Evolutionary conservation across 2,888 invertebrate genomes (phyloP).

Genomic region (Ophioninae sp.): DNA sequence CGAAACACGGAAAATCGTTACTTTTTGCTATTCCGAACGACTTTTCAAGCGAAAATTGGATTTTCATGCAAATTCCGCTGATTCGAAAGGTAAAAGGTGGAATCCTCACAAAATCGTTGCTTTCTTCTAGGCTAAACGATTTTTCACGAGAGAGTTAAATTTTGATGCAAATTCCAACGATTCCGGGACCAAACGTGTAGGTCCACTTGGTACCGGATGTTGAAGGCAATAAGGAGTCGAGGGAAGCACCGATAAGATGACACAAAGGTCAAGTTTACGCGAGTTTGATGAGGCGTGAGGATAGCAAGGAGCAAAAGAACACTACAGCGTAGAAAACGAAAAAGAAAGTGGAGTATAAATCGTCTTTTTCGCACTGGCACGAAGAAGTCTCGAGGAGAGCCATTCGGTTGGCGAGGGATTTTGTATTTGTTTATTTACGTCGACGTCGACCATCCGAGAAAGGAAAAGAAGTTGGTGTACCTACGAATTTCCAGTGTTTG

Average conservation of each 20-base stretch:
- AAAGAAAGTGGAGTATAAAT: constrained; percentile 75
- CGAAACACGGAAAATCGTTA: too few species aligned
- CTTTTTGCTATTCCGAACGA: too few species aligned
- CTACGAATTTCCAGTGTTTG: constrained; percentile 20
- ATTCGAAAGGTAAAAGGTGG: too few species aligned
- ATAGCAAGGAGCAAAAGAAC: constrained; percentile 57
- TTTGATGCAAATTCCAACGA: too few species aligned
- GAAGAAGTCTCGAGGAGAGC: constrained; percentile 39
- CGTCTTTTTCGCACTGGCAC: constrained; percentile 59
- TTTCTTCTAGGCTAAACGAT: too few species aligned
- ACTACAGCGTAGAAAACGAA: constrained; percentile 19
- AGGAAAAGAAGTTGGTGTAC: constrained; percentile 40
- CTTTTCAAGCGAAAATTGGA: too few species aligned
- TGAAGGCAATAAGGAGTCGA: constrained; percentile 7
- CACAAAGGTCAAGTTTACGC: constrained; percentile 66
- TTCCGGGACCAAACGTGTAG: too few species aligned
- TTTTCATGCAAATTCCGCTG: too few species aligned
- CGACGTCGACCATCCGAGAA: constrained; percentile 66
- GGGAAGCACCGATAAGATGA: constrained; percentile 47
- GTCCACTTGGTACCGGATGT: not conserved
- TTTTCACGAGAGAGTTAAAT: too few species aligned
- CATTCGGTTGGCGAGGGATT: constrained; percentile 45
- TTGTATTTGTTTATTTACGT: constrained; percentile 72
- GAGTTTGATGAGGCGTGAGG: constrained; percentile 72
- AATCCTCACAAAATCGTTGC: too few species aligned